Evolutionary conservation across 2,113 vertebrate species (phyloP).

Genomic region (Corydoras sp.): DNA sequence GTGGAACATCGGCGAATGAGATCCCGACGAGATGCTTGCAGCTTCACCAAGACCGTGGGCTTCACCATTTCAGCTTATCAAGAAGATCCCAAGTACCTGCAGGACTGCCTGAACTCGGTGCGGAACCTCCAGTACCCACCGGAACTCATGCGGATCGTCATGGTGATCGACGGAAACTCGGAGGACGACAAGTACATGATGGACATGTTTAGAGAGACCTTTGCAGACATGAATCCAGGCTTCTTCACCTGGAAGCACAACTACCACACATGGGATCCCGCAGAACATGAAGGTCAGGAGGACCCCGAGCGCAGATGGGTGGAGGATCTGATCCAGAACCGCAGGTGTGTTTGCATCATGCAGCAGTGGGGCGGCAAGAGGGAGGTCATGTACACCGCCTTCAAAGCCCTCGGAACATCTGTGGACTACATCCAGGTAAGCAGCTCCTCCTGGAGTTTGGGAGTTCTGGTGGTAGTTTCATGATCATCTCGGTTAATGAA

Average conservation of each 20-base stretch:
- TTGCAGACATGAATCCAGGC: slow-evolving; percentile 71
- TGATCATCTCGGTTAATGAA: not conserved
- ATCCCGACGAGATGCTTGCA: slow-evolving; percentile 47
- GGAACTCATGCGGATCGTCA: slow-evolving; percentile 72
- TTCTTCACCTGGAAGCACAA: slow-evolving; percentile 79
- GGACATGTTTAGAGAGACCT: slow-evolving; percentile 83
- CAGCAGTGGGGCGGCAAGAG: slow-evolving; percentile 88
- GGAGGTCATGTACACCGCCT: slow-evolving; percentile 90
- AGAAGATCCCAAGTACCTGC: slow-evolving; percentile 78
- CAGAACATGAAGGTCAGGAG: slow-evolving; percentile 42
- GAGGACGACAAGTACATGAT: slow-evolving; percentile 82
- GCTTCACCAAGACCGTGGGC: slow-evolving; percentile 70
- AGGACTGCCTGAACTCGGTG: slow-evolving; percentile 76
- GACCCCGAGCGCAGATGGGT: slow-evolving; percentile 70
- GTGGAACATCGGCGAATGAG: slow-evolving; percentile 72
- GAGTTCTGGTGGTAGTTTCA: not conserved
- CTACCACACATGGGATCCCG: slow-evolving; percentile 66
- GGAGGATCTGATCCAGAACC: slow-evolving; percentile 71
- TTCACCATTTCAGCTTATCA: slow-evolving; percentile 85
- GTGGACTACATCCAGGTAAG: slow-evolving; percentile 85
- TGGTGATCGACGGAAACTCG: slow-evolving; percentile 84
- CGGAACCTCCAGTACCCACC: slow-evolving; percentile 71
- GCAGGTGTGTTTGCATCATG: slow-evolving; percentile 82
- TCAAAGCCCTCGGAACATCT: slow-evolving; percentile 76
- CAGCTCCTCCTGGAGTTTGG: not conserved